These are phyloP conservation scores for Semicossyphus pulcher DNA, from an alignment of 2,113 vertebrate genomes.

Conservation along the genomic window DNA sequence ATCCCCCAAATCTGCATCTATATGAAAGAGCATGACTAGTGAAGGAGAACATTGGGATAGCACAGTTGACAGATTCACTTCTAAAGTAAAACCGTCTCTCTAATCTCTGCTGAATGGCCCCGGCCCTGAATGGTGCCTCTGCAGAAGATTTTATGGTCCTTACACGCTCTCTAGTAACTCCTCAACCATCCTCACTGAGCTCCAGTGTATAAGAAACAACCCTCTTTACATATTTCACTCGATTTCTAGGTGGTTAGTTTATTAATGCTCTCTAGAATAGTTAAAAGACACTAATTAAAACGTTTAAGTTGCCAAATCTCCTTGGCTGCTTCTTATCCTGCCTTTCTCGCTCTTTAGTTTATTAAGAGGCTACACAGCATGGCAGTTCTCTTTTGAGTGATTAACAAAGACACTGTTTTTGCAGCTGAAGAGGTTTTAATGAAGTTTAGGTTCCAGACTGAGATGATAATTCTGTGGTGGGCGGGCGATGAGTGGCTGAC, in stretches of 20 bases:
- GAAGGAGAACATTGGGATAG: background rate
- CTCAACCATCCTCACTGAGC: background rate
- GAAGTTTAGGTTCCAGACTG: no score
- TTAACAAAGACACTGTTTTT: no score
- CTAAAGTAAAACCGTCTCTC: slow-evolving; percentile 23
- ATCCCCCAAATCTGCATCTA: slow-evolving; percentile 38
- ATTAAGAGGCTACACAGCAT: no score
- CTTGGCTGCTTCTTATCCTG: no score
- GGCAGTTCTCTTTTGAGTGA: no score
- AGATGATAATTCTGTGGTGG: no score
- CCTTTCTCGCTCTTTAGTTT: no score
- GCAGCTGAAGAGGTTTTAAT: no score
- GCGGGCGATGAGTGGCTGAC: no score
- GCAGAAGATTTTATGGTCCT: background rate
- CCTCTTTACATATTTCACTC: background rate
- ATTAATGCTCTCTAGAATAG: no score
- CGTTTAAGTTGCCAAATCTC: no score
- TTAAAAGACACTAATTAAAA: no score
- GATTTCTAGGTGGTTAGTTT: background rate
- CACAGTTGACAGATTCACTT: slow-evolving; percentile 13
- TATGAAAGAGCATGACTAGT: slow-evolving; percentile 17
- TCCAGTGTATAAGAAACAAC: background rate
- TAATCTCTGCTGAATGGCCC: slow-evolving; percentile 31
- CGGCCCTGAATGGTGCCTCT: slow-evolving; percentile 11
- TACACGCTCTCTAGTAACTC: slow-evolving; percentile 2